Percentiles rank a stretch among this genome's conserved stretches.
phyloP scores from a whole-genome alignment of 2,888 invertebrate species.

The Drosophila ezoana region DNA sequence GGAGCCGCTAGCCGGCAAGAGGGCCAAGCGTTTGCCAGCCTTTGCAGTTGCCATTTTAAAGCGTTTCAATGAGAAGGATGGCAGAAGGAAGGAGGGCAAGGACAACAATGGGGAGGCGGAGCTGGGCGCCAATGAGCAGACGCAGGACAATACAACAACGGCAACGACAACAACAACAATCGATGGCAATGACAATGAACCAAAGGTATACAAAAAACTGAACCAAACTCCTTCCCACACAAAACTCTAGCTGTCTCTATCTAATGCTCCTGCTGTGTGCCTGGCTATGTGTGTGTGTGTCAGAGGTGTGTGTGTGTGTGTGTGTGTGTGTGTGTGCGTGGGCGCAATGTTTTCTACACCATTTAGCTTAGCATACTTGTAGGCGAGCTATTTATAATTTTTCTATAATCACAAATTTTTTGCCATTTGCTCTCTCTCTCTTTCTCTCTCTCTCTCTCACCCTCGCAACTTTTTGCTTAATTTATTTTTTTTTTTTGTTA shows the following conservation, averaged over 20 bases:
- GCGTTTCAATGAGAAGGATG: slow-evolving; percentile 81
- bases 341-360: slow-evolving; percentile 36
- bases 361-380: slow-evolving; percentile 61
- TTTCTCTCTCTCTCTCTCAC: slow-evolving; percentile 17
- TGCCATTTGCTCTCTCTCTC: slow-evolving; percentile 49
- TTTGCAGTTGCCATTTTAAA: slow-evolving; percentile 83
- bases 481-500: slow-evolving; percentile 9
- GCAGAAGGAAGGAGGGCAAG: slow-evolving; percentile 67
- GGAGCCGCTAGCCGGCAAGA: slow-evolving; percentile 61
- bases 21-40: slow-evolving; percentile 80
- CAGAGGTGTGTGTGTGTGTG: slow-evolving; percentile 14
- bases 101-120: slow-evolving; percentile 58
- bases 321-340: slow-evolving; percentile 17
- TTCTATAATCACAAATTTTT: slow-evolving; percentile 57
- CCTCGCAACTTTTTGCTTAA: slow-evolving; percentile 31
- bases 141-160: slow-evolving; percentile 45
- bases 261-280: slow-evolving; percentile 13
- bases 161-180: slow-evolving; percentile 54
- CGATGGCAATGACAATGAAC: slow-evolving; percentile 84
- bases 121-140: slow-evolving; percentile 63
- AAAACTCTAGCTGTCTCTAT: slow-evolving; percentile 18
- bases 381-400: slow-evolving; percentile 51
- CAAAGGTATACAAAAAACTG: slow-evolving; percentile 81
- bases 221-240: slow-evolving; percentile 31
- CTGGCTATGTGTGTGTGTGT: slow-evolving; percentile 6